phyloP scores from a whole-genome alignment of 2,113 vertebrate species.

The Podocnemis expansa region DNA sequence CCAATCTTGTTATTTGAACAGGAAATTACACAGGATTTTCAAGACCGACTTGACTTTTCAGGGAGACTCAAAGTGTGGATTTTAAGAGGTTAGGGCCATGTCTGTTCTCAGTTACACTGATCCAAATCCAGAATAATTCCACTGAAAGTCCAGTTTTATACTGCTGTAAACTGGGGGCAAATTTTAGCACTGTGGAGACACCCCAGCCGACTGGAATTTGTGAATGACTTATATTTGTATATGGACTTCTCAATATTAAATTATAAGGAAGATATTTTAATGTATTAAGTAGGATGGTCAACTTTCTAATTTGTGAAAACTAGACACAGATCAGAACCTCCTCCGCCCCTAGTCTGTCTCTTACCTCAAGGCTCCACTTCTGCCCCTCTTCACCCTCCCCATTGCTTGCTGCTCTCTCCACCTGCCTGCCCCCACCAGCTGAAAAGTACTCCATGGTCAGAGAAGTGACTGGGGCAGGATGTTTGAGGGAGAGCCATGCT shows the following conservation, averaged over 20 bases:
- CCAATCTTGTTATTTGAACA: neutral
- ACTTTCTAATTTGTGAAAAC: too few relatives aligned
- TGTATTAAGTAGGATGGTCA: neutral
- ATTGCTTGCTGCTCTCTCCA: too few relatives aligned
- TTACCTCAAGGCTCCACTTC: too few relatives aligned
- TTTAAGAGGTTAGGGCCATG: neutral
- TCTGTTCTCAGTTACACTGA: neutral
- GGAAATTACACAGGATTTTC: neutral
- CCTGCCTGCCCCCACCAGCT: too few relatives aligned
- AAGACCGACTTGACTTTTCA: neutral
- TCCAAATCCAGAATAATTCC: neutral
- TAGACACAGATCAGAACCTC: too few relatives aligned
- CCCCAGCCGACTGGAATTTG: rapidly evolving
- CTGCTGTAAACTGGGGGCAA: neutral
- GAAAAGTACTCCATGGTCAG: too few relatives aligned
- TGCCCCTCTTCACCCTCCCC: too few relatives aligned
- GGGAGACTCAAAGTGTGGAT: neutral
- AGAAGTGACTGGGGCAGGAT: too few relatives aligned
- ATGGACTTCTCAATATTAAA: neutral
- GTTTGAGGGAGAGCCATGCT: too few relatives aligned
- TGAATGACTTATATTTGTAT: neutral
- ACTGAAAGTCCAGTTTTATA: neutral
- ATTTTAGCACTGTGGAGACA: neutral
- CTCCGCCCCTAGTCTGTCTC: too few relatives aligned
- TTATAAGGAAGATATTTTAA: neutral